Base-by-base conservation (phyloP, 2,797 vertebrate species). In the Sparidentex hasta region DNA sequence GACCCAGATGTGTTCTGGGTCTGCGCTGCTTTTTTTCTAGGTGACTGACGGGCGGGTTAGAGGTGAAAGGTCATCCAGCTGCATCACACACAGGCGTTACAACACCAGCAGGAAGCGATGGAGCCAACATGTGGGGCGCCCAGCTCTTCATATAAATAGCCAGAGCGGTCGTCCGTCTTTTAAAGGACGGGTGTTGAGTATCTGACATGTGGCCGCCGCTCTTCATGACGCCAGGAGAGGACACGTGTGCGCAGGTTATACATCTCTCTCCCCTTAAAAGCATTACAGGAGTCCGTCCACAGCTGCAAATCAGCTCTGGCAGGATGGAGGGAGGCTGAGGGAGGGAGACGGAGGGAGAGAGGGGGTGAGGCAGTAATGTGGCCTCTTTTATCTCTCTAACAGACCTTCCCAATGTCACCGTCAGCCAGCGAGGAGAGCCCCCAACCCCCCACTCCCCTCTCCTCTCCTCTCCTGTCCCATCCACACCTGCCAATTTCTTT, bases 341-440 rank as follows among this genome's bases (percentile, higher is more conserved):
- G 71, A 75, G 43, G 33, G 50, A 50, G 11, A 20, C 57, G 43
- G 43, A 43, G 71, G n/a, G 62, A 73, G 54, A 44, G 72, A 11
- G 11, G 50, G 50, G 41, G 51, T 11, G 58, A 44, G 70, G 43
- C 57, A 63, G 69, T 2, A 71, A 69, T 55, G 76, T 43, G 5
- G 65, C 75, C 0, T 48, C 82, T 80, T 90, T 84, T 84, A 94
- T 92, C 84, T 92, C 67, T 85, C 81, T 74, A 92, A 88, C 93
- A 94, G 92, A 90, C 82, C 43, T 76, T 84, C 82, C 73, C 89
- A 88, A 92, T 85, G 85, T 92, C 92, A 91, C 83, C 21, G 77
- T 85, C 86, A 69, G 88, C 82, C 83, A 80, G 69, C 51, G 43
- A 78, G 33, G 66, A 72, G 7, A 66, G 71, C 82, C 70, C 69